Evolutionary conservation across 2,888 invertebrate species (phyloP), one percentile per base, ranked within the genome.

Genomic region (Disparrhopalites patrizii): DNA sequence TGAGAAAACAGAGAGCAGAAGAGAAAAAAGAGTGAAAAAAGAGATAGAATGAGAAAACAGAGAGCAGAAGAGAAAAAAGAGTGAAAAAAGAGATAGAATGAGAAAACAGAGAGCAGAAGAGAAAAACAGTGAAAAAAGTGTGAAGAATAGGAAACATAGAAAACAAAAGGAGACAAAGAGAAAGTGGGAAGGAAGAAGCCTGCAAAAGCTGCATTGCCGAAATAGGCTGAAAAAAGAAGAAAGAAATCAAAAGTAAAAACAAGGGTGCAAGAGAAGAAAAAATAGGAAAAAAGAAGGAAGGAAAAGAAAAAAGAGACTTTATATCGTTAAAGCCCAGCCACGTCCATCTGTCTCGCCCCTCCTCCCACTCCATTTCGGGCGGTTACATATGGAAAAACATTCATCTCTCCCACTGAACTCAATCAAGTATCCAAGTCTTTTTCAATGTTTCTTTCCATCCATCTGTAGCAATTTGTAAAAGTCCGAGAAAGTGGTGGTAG

Each of bases 391-490:
- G 54, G 54, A 30, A 54, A 54, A 54, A 54, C 54, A 54, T 54
- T 54, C 54, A 54, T 54, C 31, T 54, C 54, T 54, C 31, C n/a
- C 30, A 54, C 31, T 54, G 54, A 54, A 31, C 54, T 54, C 54
- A 54, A 54, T 54, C 54, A 54, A 54, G 54, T 33, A 54, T 54
- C 54, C 31, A 31, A 54, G 54, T 54, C 54, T 28, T 54, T 54
- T 54, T 54, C 54, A 54, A 54, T 54, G 54, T 54, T 54, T 54
- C 54, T 54, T 31, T 54, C 54, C 54, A 54, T 54, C 54, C 54
- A 54, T 54, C 54, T 54, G 54, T 54, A 54, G 54, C 54, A 54
- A 54, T 54, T 54, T 54, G 54, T 54, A 54, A 54, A 54, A 54
- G 54, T 54, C 54, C 54, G 54, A 30, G 54, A 54, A 54, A 54